Evolutionary conservation across 1,140 invertebrate species (phyloP).

Genomic region (Lordiphosa clarofinis): DNA sequence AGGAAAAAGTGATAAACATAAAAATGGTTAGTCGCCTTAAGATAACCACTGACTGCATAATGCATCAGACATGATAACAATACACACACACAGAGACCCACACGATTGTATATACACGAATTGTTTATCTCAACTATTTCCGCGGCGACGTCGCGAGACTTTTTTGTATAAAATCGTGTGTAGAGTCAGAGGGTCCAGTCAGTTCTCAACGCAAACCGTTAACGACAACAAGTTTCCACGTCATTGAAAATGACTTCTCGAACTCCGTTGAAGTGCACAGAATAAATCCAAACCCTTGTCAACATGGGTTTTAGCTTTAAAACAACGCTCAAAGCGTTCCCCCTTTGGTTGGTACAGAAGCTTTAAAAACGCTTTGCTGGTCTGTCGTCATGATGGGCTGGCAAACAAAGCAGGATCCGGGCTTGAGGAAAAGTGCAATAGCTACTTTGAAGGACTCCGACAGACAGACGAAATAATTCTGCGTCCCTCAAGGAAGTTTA

Average conservation of each 20-base stretch:
- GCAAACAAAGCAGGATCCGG: slow-evolving; percentile 26
- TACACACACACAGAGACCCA: slow-evolving; percentile 12
- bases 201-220: slow-evolving; percentile 51
- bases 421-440: slow-evolving; percentile 59
- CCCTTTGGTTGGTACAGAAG: slow-evolving; percentile 53
- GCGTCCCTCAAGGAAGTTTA: slow-evolving; percentile 23
- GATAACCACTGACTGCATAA: slow-evolving; percentile 36
- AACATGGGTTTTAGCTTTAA: slow-evolving; percentile 49
- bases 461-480: slow-evolving; percentile 7
- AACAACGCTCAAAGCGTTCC: slow-evolving; percentile 52
- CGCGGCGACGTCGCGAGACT: slow-evolving; percentile 24
- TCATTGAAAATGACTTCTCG: slow-evolving; percentile 6
- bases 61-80: slow-evolving; percentile 19
- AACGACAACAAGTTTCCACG: slow-evolving; percentile 42
- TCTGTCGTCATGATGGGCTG: background rate
- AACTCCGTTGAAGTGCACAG: background rate
- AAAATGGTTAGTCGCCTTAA: slow-evolving; percentile 43
- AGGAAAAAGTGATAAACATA: slow-evolving; percentile 46
- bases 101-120: slow-evolving; percentile 10
- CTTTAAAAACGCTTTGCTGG: slow-evolving; percentile 53
- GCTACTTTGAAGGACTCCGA: slow-evolving; percentile 21
- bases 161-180: slow-evolving; percentile 50
- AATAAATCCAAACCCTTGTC: background rate
- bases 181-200: slow-evolving; percentile 21
- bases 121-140: slow-evolving; percentile 49